Evolutionary conservation across 1,140 invertebrate genomes (phyloP), one percentile per base, ranked within the genome.

Genomic region (Rhyzopertha dominica): DNA sequence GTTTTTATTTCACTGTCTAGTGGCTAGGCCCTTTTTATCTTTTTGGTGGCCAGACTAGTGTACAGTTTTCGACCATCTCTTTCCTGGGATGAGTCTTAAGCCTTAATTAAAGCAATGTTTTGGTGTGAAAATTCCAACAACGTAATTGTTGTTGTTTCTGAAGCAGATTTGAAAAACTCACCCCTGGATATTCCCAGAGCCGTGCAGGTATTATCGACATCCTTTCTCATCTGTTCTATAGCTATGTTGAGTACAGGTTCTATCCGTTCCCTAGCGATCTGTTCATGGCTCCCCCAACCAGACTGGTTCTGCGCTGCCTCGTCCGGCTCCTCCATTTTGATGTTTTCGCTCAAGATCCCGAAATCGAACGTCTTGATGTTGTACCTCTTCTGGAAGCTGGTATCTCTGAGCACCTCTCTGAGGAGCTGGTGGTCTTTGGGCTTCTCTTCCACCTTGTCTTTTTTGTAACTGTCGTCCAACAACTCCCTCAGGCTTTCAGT

Each of bases 131-230:
- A n/a, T n/a, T n/a, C n/a, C n/a, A n/a, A n/a, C n/a, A n/a, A n/a
- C n/a, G n/a, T n/a, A n/a, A n/a, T n/a, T n/a, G n/a, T n/a, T n/a
- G 24, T 25, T 25, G 7, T 25, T 25, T 25, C 7, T 25, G n/a
- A 7, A 42, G 32, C 23, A 2, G 8, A 39, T 14, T 4, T 25
- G 28, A 41, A 22, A 20, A 20, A 47, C 79, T 82, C 69, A 92
- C 89, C 88, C 69, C 83, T 80, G 62, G 88, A 85, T 66, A 93
- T 92, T 59, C 84, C 85, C 49, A 92, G 76, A 40, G 85, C 78
- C 3, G 80, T 79, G 63, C 88, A 92, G 2, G 87, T 89, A 56
- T 82, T 84, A 53, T 87, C 81, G 22, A 91, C 86, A 62, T 91
- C 88, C 54, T 84, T 82, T 47, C 86, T 82, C 42, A 88, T 79